Evolutionary conservation across 1,140 invertebrate genomes (phyloP).

Genomic region (Drosophila sproati): DNA sequence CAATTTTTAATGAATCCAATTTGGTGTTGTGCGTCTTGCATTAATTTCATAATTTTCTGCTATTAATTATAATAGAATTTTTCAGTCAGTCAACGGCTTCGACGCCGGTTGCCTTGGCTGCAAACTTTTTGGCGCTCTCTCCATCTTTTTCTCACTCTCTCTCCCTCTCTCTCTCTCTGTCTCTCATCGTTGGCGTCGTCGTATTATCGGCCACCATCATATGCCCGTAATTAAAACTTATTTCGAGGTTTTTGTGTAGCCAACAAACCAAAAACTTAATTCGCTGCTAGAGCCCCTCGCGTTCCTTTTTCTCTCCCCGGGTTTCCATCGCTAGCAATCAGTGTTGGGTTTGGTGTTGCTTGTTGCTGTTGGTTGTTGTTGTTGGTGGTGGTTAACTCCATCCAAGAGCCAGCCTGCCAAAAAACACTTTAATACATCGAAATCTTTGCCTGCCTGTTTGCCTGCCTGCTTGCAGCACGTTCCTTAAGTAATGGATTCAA

Average conservation of each 20-base stretch:
- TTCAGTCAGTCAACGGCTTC: constrained; percentile 74
- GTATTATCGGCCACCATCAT: constrained; percentile 81
- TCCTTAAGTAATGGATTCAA: constrained; percentile 81
- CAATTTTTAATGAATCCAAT: constrained; percentile 83
- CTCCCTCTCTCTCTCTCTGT: constrained; percentile 11
- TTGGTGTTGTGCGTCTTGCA: constrained; percentile 67
- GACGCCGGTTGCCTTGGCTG: constrained; percentile 64
- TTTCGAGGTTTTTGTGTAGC: constrained; percentile 76
- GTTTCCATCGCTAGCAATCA: constrained; percentile 52
- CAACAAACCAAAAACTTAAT: constrained; percentile 81
- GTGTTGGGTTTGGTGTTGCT: constrained; percentile 11
- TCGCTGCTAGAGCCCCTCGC: constrained; percentile 21
- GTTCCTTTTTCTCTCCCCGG: background rate
- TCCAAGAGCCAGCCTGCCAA: constrained; percentile 33
- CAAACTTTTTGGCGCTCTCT: constrained; percentile 59
- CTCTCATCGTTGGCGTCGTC: constrained; percentile 10
- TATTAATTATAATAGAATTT: constrained; percentile 83
- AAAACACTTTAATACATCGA: constrained; percentile 76
- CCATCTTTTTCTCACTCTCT: constrained; percentile 26
- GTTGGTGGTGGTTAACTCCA: constrained; percentile 20
- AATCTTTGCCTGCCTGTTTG: constrained; percentile 58
- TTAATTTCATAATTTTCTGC: constrained; percentile 82
- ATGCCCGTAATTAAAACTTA: constrained; percentile 83
- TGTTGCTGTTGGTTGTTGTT: background rate
- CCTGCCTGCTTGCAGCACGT: constrained; percentile 56